phyloP scores from a whole-genome alignment of 2,888 invertebrate genomes.

The Drosophila macrospina region DNA sequence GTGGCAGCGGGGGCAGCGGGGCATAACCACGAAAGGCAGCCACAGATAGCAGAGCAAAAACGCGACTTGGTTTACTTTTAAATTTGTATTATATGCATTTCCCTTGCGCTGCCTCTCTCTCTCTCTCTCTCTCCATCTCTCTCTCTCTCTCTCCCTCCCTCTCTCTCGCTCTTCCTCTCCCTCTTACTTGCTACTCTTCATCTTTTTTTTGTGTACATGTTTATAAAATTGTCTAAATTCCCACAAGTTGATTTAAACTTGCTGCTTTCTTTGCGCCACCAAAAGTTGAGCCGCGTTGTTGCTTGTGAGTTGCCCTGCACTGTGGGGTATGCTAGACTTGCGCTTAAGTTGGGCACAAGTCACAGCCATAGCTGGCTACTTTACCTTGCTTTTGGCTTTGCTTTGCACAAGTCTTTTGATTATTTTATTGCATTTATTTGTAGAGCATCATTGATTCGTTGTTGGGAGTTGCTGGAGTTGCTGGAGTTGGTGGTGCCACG shows the following conservation, averaged over 20 bases:
- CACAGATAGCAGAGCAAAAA: constrained; percentile 66
- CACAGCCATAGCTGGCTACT: too few relatives aligned
- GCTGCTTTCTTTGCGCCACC: constrained; percentile 52
- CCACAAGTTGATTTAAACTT: constrained; percentile 83
- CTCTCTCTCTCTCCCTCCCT: constrained; percentile 2
- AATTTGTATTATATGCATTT: constrained; percentile 75
- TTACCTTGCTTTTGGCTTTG: too few relatives aligned
- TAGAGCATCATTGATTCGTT: constrained; percentile 35
- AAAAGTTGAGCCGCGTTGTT: constrained; percentile 61
- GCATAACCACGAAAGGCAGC: constrained; percentile 55
- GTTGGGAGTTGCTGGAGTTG: constrained; percentile 16
- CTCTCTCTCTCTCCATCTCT: not conserved
- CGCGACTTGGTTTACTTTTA: constrained; percentile 77
- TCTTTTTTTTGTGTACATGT: constrained; percentile 60
- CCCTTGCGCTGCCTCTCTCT: constrained; percentile 10
- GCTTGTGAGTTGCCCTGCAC: constrained; percentile 36
- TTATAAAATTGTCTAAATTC: constrained; percentile 83
- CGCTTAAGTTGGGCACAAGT: not conserved
- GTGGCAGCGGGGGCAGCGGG: constrained; percentile 19
- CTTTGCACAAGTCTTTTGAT: too few relatives aligned
- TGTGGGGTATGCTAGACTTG: not conserved
- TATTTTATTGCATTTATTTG: not conserved
- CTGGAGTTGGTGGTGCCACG: constrained; percentile 56
- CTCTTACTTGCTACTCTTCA: constrained; percentile 15
- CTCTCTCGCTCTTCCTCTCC: not conserved